Evolutionary conservation across 1,140 invertebrate genomes (phyloP).

Genomic region (Pectinophora gossypiella): DNA sequence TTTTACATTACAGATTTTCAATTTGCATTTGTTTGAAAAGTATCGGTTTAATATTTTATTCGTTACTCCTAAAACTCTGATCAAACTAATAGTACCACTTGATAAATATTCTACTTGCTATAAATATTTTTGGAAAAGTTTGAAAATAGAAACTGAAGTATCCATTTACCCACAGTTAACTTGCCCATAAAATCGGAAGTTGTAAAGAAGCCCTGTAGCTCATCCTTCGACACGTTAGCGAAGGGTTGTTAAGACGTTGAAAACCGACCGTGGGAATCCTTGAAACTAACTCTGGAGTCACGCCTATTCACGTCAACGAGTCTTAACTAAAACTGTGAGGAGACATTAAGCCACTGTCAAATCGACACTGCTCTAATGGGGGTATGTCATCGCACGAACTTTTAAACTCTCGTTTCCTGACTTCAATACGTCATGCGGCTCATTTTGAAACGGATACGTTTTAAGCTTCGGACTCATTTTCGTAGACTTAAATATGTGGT

Average conservation of each 20-base stretch:
- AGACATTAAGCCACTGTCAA: constrained; percentile 30
- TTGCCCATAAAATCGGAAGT: no score
- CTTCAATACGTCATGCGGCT: constrained; percentile 41
- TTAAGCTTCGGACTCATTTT: constrained; percentile 26
- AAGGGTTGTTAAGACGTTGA: constrained; percentile 9
- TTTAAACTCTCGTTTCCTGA: constrained; percentile 63
- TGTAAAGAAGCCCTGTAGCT: constrained; percentile 1
- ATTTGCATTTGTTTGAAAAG: no score
- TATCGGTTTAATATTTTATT: no score
- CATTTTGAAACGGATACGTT: constrained; percentile 52
- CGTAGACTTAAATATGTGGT: not conserved
- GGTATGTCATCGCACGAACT: constrained; percentile 51
- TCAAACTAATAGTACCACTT: no score
- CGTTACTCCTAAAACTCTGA: no score
- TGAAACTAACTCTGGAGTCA: constrained; percentile 26
- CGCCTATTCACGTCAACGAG: constrained; percentile 34
- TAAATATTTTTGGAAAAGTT: no score
- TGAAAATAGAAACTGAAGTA: no score
- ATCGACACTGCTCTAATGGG: constrained; percentile 64
- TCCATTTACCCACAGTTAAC: no score
- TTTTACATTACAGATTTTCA: no score
- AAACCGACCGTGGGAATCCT: constrained; percentile 45
- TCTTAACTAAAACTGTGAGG: constrained; percentile 3
- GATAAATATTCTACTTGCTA: no score
- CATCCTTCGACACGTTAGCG: constrained; percentile 4